Conservation (phyloP, 2,113 vertebrate species). For the Tragelaphus buxtoni region DNA sequence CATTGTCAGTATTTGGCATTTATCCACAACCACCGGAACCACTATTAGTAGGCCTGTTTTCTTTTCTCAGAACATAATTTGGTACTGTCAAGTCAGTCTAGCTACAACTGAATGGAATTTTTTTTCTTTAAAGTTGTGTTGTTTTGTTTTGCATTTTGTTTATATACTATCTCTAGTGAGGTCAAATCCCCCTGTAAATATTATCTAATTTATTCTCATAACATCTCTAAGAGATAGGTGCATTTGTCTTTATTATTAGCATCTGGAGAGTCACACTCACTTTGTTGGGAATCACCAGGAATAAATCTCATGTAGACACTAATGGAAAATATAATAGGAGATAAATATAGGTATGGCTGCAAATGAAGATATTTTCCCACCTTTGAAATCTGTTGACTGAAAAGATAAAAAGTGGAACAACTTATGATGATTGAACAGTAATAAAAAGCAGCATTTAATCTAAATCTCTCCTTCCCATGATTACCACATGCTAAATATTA, state of each 20-base stretch:
- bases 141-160: not conserved
- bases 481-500: slow-evolving; percentile 70
- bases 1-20: slow-evolving; percentile 52
- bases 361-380: slow-evolving; percentile 72
- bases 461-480: slow-evolving; percentile 69
- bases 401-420: slow-evolving; percentile 72
- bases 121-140: slow-evolving; percentile 59
- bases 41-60: not conserved
- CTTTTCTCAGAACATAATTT: not conserved
- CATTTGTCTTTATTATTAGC: slow-evolving; percentile 62
- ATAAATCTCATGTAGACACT: slow-evolving; percentile 68
- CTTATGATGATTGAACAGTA: slow-evolving; percentile 72
- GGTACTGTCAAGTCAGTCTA: slow-evolving; percentile 59
- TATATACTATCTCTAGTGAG: not conserved
- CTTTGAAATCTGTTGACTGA: slow-evolving; percentile 74
- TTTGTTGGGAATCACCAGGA: slow-evolving; percentile 57
- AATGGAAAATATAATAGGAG: slow-evolving; percentile 68
- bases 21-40: slow-evolving; percentile 53
- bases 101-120: slow-evolving; percentile 57
- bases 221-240: slow-evolving; percentile 26
- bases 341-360: slow-evolving; percentile 70
- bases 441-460: slow-evolving; percentile 73
- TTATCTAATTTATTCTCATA: slow-evolving; percentile 58
- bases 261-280: slow-evolving; percentile 61
- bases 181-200: slow-evolving; percentile 54